A percentile compares a stretch with the other conserved stretches of the same genome.
Evolutionary conservation across 1,140 invertebrate genomes (phyloP).

Genomic region (Rhizoglyphus robini): DNA sequence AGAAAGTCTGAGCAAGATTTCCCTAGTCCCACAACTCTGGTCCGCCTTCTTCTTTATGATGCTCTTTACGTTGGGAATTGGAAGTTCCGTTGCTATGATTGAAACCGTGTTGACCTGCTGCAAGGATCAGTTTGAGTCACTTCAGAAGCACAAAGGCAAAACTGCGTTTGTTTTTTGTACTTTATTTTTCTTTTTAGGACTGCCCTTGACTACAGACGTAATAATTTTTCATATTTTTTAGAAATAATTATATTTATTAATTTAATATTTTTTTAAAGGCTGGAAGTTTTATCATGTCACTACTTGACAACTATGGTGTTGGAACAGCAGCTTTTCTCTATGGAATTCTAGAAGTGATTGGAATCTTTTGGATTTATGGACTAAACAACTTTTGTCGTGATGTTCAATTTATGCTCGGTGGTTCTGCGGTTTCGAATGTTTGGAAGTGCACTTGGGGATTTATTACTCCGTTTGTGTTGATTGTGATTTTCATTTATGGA

Average conservation of each 20-base stretch:
- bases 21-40: constrained; percentile 74
- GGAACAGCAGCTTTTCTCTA: constrained; percentile 62
- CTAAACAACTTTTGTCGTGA: constrained; percentile 55
- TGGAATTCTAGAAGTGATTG: constrained; percentile 53
- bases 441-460: constrained; percentile 67
- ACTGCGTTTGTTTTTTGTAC: constrained; percentile 45
- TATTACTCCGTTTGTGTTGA: constrained; percentile 51
- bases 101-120: constrained; percentile 49
- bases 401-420: constrained; percentile 59
- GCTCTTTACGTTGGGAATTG: constrained; percentile 65
- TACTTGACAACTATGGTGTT: constrained; percentile 70
- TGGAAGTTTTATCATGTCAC: constrained; percentile 64
- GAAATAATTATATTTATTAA: too few species aligned
- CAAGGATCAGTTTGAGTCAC: constrained; percentile 50
- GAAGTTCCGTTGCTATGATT: constrained; percentile 25
- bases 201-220: constrained; percentile 33
- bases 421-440: constrained; percentile 46
- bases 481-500: constrained; percentile 36
- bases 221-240: too few species aligned
- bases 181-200: constrained; percentile 49
- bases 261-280: too few species aligned
- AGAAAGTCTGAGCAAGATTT: constrained; percentile 89
- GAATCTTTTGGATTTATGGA: constrained; percentile 57
- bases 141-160: constrained; percentile 42
- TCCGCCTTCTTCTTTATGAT: constrained; percentile 85